Evolutionary conservation across 2,888 invertebrate species (phyloP).

Genomic region (Epinotia brunnichana): DNA sequence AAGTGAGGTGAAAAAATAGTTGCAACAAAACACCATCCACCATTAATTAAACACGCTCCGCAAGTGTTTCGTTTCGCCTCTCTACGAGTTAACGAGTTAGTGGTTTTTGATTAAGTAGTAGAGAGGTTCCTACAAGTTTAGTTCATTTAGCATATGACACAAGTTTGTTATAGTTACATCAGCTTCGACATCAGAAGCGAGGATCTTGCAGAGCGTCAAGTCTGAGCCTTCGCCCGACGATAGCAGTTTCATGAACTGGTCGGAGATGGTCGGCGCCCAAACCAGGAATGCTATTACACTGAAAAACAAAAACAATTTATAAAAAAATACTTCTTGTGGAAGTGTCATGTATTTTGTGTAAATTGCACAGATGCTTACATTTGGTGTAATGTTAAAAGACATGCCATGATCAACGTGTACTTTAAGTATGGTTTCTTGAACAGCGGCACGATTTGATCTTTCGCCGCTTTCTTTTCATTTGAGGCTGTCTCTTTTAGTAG

Average conservation of each 20-base stretch:
- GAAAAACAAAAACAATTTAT: background rate
- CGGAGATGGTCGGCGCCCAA: conserved; percentile 45
- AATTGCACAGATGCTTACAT: conserved; percentile 1
- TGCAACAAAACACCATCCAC: too few species aligned
- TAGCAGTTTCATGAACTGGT: conserved; percentile 39
- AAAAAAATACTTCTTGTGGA: too few species aligned
- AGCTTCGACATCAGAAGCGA: conserved; percentile 18
- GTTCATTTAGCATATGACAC: too few species aligned
- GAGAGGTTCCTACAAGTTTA: too few species aligned
- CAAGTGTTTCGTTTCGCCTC: too few species aligned
- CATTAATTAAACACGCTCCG: too few species aligned
- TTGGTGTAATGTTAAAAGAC: conserved; percentile 66
- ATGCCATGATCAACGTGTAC: conserved; percentile 75
- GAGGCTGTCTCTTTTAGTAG: conserved; percentile 60
- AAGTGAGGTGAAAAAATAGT: too few species aligned
- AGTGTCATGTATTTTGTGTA: background rate
- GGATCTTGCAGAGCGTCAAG: conserved; percentile 38
- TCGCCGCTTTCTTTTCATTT: conserved; percentile 48
- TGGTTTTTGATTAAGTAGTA: too few species aligned
- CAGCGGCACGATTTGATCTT: conserved; percentile 77
- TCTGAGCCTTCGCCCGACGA: conserved; percentile 36
- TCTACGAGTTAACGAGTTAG: too few species aligned
- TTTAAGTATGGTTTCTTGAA: conserved; percentile 80
- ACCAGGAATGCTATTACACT: conserved; percentile 30
- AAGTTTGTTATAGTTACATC: conserved; percentile 32